Conservation (phyloP, 2,797 vertebrate genomes). For the Hapalemur alaotrensis region DNA sequence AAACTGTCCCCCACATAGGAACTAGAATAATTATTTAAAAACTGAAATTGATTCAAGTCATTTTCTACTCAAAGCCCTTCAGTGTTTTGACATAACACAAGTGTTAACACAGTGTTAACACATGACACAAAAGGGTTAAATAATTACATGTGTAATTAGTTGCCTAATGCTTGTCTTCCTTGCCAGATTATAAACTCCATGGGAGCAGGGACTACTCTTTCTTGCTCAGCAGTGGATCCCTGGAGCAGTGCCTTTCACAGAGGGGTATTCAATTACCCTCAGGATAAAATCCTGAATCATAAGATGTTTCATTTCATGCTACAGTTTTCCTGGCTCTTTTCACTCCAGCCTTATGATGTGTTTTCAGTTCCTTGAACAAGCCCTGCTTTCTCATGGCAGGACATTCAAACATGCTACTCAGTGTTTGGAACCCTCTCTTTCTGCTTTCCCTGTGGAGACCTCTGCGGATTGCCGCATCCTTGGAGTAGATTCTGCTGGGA, state of each 20-base stretch:
- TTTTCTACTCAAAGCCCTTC: background rate
- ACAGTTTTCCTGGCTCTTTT: background rate
- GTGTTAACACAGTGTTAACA: no score
- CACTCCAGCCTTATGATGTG: background rate
- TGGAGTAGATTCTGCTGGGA: background rate
- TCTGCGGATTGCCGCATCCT: background rate
- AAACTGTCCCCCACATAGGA: background rate
- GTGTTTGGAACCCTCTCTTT: background rate
- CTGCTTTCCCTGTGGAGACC: background rate
- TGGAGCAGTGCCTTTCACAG: no score
- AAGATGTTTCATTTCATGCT: background rate
- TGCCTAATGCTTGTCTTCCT: no score
- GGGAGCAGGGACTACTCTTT: no score
- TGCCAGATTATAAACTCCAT: no score
- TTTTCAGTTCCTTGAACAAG: background rate
- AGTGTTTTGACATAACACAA: background rate
- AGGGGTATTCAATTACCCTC: background rate
- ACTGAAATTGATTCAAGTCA: background rate
- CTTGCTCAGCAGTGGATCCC: no score
- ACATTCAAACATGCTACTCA: background rate
- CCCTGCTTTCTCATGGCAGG: background rate
- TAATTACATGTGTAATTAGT: no score
- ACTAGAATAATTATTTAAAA: background rate
- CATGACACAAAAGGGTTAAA: no score
- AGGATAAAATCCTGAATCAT: background rate